Conservation (phyloP, 2,797 vertebrate genomes). For the Buceros bicornis region DNA sequence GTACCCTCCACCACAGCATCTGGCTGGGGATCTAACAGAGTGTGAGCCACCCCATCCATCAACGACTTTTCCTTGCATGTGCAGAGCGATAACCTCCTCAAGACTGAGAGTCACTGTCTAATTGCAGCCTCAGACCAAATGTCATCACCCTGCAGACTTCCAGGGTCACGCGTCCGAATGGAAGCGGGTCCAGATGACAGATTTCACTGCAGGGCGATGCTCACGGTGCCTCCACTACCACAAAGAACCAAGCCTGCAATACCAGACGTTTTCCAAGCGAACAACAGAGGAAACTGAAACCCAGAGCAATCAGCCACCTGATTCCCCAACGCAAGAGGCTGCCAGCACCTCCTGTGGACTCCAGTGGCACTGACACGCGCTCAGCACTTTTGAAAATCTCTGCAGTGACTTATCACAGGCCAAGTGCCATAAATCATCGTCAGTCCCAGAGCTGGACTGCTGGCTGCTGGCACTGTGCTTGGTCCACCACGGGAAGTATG, state of each 20-base stretch:
- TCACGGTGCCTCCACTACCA: background rate
- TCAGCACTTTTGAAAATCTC: background rate
- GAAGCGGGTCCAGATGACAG: background rate
- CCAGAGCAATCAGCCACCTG: background rate
- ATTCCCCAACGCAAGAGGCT: background rate
- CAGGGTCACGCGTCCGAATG: background rate
- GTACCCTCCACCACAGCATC: background rate
- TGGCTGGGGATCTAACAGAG: conserved; percentile 22
- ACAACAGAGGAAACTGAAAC: background rate
- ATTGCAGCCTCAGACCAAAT: background rate
- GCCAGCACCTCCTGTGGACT: background rate
- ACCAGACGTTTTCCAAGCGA: background rate
- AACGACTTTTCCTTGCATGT: background rate
- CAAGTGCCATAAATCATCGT: background rate
- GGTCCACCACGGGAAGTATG: background rate
- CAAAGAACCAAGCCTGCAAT: background rate
- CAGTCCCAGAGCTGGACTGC: background rate
- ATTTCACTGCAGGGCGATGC: background rate
- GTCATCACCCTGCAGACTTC: background rate
- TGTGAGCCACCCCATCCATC: background rate
- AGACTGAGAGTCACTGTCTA: background rate
- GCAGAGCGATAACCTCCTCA: background rate
- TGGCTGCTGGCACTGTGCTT: background rate
- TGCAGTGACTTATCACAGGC: background rate
- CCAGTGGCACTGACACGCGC: background rate